phyloP scores from a whole-genome alignment of 2,113 vertebrate genomes.

The Pantherophis guttatus region DNA sequence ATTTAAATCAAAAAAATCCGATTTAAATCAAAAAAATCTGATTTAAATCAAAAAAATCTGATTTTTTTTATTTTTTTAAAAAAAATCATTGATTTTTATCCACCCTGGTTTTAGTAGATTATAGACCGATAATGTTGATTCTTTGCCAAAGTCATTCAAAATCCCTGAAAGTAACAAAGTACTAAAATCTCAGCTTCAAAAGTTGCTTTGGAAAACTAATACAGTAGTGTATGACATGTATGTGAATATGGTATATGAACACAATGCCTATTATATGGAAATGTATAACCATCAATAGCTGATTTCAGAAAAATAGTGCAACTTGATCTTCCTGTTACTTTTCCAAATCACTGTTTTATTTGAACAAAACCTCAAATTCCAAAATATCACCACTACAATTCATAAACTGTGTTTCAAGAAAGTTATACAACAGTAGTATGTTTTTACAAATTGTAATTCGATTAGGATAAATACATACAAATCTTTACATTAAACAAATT shows the following conservation, averaged over 20 bases:
- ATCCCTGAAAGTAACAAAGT: conserved; percentile 15
- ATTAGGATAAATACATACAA: neutral
- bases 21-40: too few relatives aligned
- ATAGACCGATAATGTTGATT: neutral
- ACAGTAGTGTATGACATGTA: neutral
- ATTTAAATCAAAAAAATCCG: too few relatives aligned
- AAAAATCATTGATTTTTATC: too few relatives aligned
- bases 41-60: too few relatives aligned
- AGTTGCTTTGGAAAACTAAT: neutral
- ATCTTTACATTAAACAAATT: neutral
- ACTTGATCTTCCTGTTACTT: neutral
- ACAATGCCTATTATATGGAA: neutral
- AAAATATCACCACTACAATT: neutral
- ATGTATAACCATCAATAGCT: neutral
- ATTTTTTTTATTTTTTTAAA: too few relatives aligned
- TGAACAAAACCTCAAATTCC: neutral
- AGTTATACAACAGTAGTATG: neutral
- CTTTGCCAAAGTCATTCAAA: conserved; percentile 30
- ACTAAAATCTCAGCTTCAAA: neutral
- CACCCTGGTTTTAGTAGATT: neutral
- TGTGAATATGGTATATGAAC: neutral
- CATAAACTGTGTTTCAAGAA: neutral
- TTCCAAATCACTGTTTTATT: neutral
- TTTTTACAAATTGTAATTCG: neutral
- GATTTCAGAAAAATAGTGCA: neutral